Evolutionary conservation across 2,888 invertebrate species (phyloP), one percentile per base, ranked within the genome.

Genomic region (Lottia gigantea): DNA sequence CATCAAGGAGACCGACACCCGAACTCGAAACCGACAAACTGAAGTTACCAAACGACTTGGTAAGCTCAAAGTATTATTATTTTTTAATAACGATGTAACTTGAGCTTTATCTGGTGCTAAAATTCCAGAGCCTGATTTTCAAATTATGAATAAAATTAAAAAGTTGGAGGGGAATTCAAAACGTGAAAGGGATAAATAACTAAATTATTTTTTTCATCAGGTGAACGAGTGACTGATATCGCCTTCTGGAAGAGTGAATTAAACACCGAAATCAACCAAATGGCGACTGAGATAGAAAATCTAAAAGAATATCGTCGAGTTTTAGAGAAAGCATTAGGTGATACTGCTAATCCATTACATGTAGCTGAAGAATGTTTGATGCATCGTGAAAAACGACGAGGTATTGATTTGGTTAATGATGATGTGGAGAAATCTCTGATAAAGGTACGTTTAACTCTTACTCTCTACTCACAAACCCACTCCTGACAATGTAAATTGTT

Each of bases 301-400:
- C 55, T 40, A 11, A 61, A 67, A 82, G 92, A 93, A 74, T 85
- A 86, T 79, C 79, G 85, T 66, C 80, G 85, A n/a, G 82, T 85
- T 8, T 88, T 95, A 62, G 92, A 93, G 82, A 92, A 92, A 83
- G 92, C 92, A n/a, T 89, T 93, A 71, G 90, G 91, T 66, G 94
- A 95, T 85, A 92, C 95, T 71, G 95, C 96, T 87, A 94, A 94
- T 0, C 96, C 96, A 0, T 89, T 96, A 74, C 95, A 95, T 79
- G 94, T 96, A 74, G 95, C 95, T 31, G 95, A 97, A 89, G 96
- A 97, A 89, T 96, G 96, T 87, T 91, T 97, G 55, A 95, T 96
- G 89, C 94, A 96, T 85, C 91, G 96, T 72, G 96, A 97, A 91
- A 94, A 94, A 81, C 91, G 96, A 74, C 93, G 93, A 87, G 95